A percentile compares a stretch with the other conserved stretches of the same genome.
Conservation (phyloP, 1,140 invertebrate species). For the Pogonomyrmex californicus region DNA sequence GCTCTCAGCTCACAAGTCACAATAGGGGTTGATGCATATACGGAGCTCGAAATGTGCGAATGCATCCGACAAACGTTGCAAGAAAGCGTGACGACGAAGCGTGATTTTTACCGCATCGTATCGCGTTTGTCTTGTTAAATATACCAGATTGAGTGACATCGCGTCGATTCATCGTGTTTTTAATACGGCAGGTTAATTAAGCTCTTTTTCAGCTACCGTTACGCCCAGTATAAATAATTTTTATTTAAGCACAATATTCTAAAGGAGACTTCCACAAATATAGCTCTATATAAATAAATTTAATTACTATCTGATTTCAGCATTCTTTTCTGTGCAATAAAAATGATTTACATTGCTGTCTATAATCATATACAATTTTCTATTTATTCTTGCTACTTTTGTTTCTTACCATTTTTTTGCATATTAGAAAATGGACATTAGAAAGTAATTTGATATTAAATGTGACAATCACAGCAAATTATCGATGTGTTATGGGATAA, state of each 20-base stretch:
- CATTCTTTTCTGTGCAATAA: neutral
- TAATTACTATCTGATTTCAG: neutral
- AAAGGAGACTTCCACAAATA: conserved; percentile 13
- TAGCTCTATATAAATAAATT: neutral
- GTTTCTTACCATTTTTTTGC: neutral
- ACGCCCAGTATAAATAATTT: conserved; percentile 78
- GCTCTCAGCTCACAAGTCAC: conserved; percentile 27
- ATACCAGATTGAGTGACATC: conserved; percentile 73
- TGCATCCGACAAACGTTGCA: neutral
- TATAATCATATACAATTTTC: neutral
- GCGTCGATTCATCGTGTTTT: conserved; percentile 66
- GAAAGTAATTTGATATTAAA: neutral
- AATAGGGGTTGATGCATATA: conserved; percentile 59
- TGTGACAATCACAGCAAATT: neutral
- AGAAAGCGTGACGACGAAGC: conserved; percentile 19
- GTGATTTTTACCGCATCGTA: conserved; percentile 56
- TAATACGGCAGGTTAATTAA: conserved; percentile 81
- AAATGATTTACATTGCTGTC: neutral
- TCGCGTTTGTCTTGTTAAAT: conserved; percentile 74
- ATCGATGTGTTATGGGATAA: conserved; percentile 19
- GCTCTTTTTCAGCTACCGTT: conserved; percentile 73
- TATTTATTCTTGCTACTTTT: neutral
- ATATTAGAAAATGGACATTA: neutral
- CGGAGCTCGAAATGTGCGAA: conserved; percentile 60
- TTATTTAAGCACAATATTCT: conserved; percentile 58